A percentile compares a stretch with the other conserved stretches of the same genome.
These are phyloP conservation scores for Agrochola macilenta DNA, from an alignment of 2,888 invertebrate species.

Conservation along the genomic window DNA sequence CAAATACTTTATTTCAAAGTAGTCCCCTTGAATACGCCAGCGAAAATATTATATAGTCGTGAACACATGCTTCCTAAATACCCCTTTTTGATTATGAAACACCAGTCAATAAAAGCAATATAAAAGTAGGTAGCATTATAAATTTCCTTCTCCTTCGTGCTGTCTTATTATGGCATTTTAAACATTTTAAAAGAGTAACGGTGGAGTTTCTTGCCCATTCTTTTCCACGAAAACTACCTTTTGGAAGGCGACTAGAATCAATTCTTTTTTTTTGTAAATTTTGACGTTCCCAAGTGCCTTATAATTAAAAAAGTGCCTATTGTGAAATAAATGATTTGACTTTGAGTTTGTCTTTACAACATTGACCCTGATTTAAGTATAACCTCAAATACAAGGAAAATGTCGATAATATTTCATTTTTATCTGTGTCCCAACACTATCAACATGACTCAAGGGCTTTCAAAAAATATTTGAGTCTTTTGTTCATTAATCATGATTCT, in stretches of 20 bases:
- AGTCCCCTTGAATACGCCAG: no score
- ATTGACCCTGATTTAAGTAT: constrained; percentile 37
- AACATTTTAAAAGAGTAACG: background rate
- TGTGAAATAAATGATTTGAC: no score
- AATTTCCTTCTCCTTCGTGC: background rate
- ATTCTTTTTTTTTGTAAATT: no score
- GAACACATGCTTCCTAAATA: no score
- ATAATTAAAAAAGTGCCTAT: no score
- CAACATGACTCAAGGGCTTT: background rate
- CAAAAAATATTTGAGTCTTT: background rate
- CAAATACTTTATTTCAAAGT: background rate
- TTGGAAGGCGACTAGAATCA: no score
- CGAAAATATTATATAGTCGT: no score
- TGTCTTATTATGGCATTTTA: background rate
- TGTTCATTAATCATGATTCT: no score
- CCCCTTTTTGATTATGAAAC: background rate
- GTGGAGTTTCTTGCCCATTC: no score
- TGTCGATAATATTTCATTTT: constrained; percentile 30
- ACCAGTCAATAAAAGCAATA: background rate
- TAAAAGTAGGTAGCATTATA: background rate
- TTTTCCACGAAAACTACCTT: no score
- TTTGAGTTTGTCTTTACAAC: background rate
- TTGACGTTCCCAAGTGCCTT: no score
- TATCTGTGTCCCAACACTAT: constrained; percentile 27
- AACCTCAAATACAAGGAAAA: constrained; percentile 36